A percentile compares a stretch with the other conserved stretches of the same genome.
phyloP scores from a whole-genome alignment of 1,140 invertebrate species.

The Papilio polyxenes region DNA sequence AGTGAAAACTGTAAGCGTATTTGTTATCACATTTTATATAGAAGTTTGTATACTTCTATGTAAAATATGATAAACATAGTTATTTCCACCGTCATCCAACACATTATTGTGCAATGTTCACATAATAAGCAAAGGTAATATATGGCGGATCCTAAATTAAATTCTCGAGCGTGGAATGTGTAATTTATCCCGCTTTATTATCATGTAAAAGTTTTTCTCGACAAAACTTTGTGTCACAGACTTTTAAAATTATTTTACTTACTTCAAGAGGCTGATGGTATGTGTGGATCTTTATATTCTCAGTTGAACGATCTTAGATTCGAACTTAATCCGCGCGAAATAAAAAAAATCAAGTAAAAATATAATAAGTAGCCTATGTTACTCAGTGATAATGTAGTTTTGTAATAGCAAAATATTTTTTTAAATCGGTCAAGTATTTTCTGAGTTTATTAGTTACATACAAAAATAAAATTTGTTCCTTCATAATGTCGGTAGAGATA shows the following conservation, averaged over 20 bases:
- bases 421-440: too few species aligned
- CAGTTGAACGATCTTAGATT: too few species aligned
- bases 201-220: slow-evolving; percentile 27
- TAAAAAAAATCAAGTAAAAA: too few species aligned
- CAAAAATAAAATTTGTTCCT: too few species aligned
- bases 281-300: too few species aligned
- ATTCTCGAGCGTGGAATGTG: slow-evolving; percentile 25
- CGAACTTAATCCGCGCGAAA: too few species aligned
- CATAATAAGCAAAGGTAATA: slow-evolving; percentile 27
- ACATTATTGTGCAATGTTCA: slow-evolving; percentile 17
- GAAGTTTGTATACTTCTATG: not conserved
- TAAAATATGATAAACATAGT: not conserved
- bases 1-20: too few species aligned
- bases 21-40: not conserved
- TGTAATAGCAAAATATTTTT: too few species aligned
- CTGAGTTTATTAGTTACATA: too few species aligned
- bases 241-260: slow-evolving; percentile 3
- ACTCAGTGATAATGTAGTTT: too few species aligned
- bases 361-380: too few species aligned
- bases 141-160: slow-evolving; percentile 31
- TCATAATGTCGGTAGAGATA: too few species aligned
- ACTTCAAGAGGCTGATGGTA: not conserved
- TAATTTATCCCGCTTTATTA: slow-evolving; percentile 30
- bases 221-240: slow-evolving; percentile 1
- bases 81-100: not conserved